Evolutionary conservation across 2,113 vertebrate genomes (phyloP), one percentile per base, ranked within the genome.

Genomic region (Cryptoleucopteryx plumbea): DNA sequence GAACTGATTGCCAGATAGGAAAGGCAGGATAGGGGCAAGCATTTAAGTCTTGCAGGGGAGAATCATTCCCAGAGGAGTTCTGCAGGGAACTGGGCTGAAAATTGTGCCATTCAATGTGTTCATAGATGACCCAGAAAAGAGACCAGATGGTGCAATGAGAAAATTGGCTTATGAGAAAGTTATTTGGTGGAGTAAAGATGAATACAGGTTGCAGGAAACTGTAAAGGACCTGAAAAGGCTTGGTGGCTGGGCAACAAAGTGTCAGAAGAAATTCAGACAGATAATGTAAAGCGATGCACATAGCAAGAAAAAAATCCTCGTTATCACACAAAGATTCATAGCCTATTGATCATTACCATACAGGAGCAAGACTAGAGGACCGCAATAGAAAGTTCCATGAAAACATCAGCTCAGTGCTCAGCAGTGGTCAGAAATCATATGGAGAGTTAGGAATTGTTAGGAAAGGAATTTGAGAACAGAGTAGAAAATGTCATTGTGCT

Each of bases 401-500:
- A 88, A 96, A 68, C 43, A 50, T 59, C 26, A 65, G 26, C 31
- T 89, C 50, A 34, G 31, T 2, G 2, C 42, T 78, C 77, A 73
- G 63, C 50, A 38, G 71, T 26, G 34, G 27, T 81, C 53, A 86
- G 68, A 86, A 94, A 20, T 74, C 82, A 50, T 20, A 45, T 11
- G 11, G 48, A 90, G 48, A 73, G 36, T 47, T 72, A 77, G 40
- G 45, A 86, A 52, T 36, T 56, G 40, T 73, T 66, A 62, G 19
- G 42, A 95, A 66, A 87, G 31, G 34, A 77, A 73, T 81, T 70
- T 75, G 52, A 59, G 48, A 85, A 63, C 32, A 43, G 85, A 90
- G 26, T 23, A 85, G 47, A 82, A 88, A 80, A 80, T 47, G 18
- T 55, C 9, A 2, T n/a, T 72, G 18, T 38, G 73, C 68, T 78